These are phyloP conservation scores for Cryptosula pallasiana DNA, from an alignment of 2,888 invertebrate species.

Conservation along the genomic window DNA sequence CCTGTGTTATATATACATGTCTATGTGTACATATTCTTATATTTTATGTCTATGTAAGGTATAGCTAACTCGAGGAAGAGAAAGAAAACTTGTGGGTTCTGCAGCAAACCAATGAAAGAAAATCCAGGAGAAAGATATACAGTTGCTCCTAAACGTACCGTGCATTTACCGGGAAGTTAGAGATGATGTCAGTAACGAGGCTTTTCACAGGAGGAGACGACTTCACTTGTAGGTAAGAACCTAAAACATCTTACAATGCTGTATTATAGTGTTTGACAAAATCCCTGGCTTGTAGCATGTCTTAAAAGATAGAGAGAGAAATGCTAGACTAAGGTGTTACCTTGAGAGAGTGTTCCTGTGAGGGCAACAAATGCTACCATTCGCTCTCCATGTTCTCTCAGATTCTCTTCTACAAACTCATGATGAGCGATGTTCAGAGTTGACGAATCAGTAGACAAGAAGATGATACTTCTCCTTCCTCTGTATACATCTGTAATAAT, in stretches of 20 bases:
- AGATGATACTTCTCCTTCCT: background rate
- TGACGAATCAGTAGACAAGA: background rate
- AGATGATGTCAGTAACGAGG: background rate
- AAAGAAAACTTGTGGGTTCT: too few species aligned
- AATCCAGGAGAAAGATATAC: too few species aligned
- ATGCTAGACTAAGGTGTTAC: background rate
- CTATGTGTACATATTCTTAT: too few species aligned
- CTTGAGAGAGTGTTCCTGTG: conserved; percentile 3
- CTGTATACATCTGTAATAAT: background rate
- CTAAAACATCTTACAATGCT: background rate
- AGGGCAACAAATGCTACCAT: background rate
- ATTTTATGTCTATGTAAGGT: too few species aligned
- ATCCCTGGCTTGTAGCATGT: too few species aligned
- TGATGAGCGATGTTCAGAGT: background rate
- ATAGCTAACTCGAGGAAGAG: too few species aligned
- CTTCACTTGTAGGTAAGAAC: background rate
- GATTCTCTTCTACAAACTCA: conserved; percentile 13
- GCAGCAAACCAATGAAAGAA: too few species aligned
- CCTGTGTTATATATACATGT: too few species aligned
- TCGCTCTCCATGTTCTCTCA: conserved; percentile 16
- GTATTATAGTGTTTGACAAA: background rate
- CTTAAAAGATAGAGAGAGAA: too few species aligned
- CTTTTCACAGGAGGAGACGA: background rate
- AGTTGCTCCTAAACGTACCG: background rate
- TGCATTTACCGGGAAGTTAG: background rate